Base-by-base conservation (phyloP, 2,888 invertebrate genomes). In the Brachynemurus nebulosus region DNA sequence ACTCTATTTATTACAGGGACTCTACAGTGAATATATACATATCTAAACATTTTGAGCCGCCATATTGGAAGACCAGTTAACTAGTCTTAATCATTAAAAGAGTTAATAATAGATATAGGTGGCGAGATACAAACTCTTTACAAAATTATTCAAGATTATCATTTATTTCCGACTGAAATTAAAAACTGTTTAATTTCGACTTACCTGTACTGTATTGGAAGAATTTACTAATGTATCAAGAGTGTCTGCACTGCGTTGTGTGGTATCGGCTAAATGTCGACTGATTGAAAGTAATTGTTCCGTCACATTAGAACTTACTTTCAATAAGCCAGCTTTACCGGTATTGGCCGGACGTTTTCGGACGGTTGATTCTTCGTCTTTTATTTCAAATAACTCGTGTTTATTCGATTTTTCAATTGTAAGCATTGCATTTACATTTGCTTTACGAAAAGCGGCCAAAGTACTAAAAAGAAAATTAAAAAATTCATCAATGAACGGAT, bases 271-370 rank as follows among this genome's bases (percentile, higher is more conserved):
- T 52, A 95, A 68, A 58, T 86, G 84, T 50, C 86, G 73, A 50
- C 90, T 89, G 51, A 93, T 83, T 27, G 85, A 78, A 43, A 90
- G 62, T 57, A 93, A 67, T 59, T 84, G 86, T 54, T 91, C 89
- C 0, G 92, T 91, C 0, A 91, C 80, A 60, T 80, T 81, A 53
- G 76, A 72, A 4, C 83, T 81, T 62, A 77, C 72, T 60, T 82
- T 81, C 1, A 76, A 68, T 52, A 82, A 55, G 48, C 71, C 72
- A 57, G 78, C 74, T 62, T 71, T 78, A 55, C 75, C 81, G 52
- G 74, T 76, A 64, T 75, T 80, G 58, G 23, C 20, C 65, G 60
- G 21, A 56, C 86, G 71, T 52, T 81, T 71, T 36, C 76, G 67
- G 9, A 80, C 55, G 19, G 54, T 57, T 25, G 57, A 56, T 49